These are phyloP conservation scores for Beris chalybata DNA, from an alignment of 2,888 invertebrate genomes.

Conservation along the genomic window DNA sequence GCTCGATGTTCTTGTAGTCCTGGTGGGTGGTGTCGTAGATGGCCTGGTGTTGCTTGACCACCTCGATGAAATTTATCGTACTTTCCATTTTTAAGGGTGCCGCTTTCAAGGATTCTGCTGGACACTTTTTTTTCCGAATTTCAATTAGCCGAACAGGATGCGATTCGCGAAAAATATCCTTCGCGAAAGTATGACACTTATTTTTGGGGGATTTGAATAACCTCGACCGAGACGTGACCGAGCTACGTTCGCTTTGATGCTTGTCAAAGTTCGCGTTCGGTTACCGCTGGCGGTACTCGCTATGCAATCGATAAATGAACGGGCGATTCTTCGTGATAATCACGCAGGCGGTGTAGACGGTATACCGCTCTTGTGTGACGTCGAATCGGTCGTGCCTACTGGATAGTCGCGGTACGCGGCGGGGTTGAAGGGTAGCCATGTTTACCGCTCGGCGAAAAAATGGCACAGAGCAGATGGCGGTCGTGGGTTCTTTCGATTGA, in stretches of 20 bases:
- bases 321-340: constrained; percentile 13
- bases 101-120: constrained; percentile 7
- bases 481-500: too few species aligned
- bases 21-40: constrained; percentile 55
- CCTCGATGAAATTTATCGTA: constrained; percentile 54
- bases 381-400: not conserved
- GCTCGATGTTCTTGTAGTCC: constrained; percentile 54
- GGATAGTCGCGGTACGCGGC: not conserved
- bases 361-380: constrained; percentile 20
- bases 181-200: not conserved
- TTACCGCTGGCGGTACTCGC: constrained; percentile 37
- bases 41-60: constrained; percentile 54
- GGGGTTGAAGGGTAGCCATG: too few species aligned
- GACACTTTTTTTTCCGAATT: not conserved
- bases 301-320: constrained; percentile 36
- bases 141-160: not conserved
- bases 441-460: too few species aligned
- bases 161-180: constrained; percentile 3
- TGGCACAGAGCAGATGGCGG: too few species aligned
- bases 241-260: too few species aligned
- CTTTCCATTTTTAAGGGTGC: constrained; percentile 48
- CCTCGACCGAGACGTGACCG: constrained; percentile 1
- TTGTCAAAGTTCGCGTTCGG: constrained; percentile 15
- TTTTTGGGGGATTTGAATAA: not conserved
- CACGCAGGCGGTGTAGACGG: constrained; percentile 38